These are phyloP conservation scores for Melieria picta DNA, from an alignment of 2,888 invertebrate genomes.

Conservation along the genomic window DNA sequence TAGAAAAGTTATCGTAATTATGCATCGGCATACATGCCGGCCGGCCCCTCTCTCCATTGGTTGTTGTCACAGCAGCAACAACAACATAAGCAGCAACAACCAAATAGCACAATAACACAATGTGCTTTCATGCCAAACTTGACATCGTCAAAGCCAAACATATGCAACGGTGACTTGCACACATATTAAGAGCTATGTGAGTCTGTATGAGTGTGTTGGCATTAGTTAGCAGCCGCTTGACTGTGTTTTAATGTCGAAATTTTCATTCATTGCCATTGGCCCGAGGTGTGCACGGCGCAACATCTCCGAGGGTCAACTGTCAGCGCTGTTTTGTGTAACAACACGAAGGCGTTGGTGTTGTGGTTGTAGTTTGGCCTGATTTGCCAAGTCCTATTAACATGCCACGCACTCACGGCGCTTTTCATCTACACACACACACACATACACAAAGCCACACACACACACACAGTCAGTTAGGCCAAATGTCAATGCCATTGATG, in stretches of 20 bases:
- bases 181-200: no score
- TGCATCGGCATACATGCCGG: slow-evolving; percentile 49
- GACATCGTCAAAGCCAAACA: no score
- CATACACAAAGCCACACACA: not conserved
- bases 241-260: no score
- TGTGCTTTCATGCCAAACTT: no score
- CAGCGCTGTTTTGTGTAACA: no score
- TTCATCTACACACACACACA: not conserved
- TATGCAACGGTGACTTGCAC: no score
- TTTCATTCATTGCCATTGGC: no score
- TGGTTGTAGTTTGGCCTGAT: not conserved
- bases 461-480: not conserved
- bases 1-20: slow-evolving; percentile 47
- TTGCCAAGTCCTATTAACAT: not conserved
- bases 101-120: not conserved
- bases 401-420: not conserved
- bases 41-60: no score
- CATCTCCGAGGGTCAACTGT: no score
- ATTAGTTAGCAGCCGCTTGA: no score
- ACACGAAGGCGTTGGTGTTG: not conserved
- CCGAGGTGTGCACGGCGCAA: no score
- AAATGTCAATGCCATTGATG: slow-evolving; percentile 20
- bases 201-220: no score
- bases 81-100: slow-evolving; percentile 9
- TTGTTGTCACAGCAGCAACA: slow-evolving; percentile 30